Evolutionary conservation across 2,888 invertebrate genomes (phyloP).

Genomic region (Elysia crispata): DNA sequence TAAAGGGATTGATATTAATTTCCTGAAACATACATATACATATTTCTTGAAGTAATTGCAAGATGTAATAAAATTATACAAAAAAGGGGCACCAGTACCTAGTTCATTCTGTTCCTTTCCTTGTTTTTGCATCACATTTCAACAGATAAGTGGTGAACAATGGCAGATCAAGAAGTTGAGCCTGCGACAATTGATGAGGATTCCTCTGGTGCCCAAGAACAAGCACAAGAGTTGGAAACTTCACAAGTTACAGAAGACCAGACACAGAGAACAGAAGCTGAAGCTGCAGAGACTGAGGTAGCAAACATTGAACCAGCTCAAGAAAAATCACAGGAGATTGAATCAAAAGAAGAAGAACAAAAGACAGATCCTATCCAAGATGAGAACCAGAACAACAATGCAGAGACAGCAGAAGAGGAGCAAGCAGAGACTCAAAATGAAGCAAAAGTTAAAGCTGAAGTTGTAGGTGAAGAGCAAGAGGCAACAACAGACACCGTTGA

Average conservation of each 20-base stretch:
- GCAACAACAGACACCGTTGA: no score
- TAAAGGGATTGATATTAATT: no score
- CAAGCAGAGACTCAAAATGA: not conserved
- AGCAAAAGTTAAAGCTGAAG: conserved; percentile 7
- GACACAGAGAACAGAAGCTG: not conserved
- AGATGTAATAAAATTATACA: no score
- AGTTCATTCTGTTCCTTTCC: no score
- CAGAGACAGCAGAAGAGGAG: conserved; percentile 16
- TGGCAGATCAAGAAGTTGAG: conserved; percentile 1
- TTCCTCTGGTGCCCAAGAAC: not conserved
- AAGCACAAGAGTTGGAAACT: not conserved
- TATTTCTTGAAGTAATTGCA: no score
- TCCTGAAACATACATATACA: no score
- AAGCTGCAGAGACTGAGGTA: not conserved
- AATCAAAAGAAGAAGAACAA: not conserved
- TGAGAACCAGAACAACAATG: not conserved
- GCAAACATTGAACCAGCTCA: not conserved
- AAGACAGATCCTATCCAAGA: not conserved
- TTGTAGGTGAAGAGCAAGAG: not conserved
- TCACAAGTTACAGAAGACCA: not conserved
- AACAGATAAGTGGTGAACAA: not conserved
- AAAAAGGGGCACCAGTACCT: no score
- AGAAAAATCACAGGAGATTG: not conserved
- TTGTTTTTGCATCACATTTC: not conserved
- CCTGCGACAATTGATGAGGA: not conserved